Percentiles rank a stretch among this genome's conserved stretches.
These are phyloP conservation scores for Cotesia typhae DNA, from an alignment of 1,140 invertebrate species.

Conservation along the genomic window DNA sequence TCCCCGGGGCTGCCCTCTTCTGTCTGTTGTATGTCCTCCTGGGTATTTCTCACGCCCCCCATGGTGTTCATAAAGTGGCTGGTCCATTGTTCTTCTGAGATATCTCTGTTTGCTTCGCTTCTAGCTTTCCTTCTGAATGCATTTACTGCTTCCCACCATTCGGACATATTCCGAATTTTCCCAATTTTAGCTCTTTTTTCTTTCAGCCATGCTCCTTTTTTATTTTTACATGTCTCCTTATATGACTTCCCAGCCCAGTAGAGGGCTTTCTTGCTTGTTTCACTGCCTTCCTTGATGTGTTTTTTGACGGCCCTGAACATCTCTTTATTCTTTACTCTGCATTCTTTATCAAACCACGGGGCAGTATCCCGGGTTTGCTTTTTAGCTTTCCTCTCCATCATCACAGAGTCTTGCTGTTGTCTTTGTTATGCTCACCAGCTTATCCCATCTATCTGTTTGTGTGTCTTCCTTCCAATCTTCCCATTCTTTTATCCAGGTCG, in stretches of 20 bases:
- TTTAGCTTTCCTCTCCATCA: constrained; percentile 2
- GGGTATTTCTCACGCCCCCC: too few relatives aligned
- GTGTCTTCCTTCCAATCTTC: background rate
- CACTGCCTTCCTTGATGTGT: constrained; percentile 9
- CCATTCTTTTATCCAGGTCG: background rate
- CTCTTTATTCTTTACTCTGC: constrained; percentile 16
- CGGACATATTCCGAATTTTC: background rate
- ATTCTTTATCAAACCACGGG: constrained; percentile 26
- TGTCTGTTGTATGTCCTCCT: too few relatives aligned
- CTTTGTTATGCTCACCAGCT: background rate
- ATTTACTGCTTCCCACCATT: constrained; percentile 1
- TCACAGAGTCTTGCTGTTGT: constrained; percentile 13
- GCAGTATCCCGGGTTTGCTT: background rate
- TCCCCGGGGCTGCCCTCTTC: too few relatives aligned
- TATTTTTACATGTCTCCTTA: too few relatives aligned
- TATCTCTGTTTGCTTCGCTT: background rate
- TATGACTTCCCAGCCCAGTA: too few relatives aligned
- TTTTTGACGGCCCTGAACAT: constrained; percentile 9
- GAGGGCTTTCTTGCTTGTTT: constrained; percentile 16
- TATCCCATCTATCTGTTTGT: background rate
- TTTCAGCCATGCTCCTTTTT: too few relatives aligned
- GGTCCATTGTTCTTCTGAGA: background rate
- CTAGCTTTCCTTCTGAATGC: background rate
- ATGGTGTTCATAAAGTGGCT: background rate
- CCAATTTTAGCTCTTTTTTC: too few relatives aligned